These are phyloP conservation scores for Choreutis nemorana DNA, from an alignment of 2,888 invertebrate genomes.

Conservation along the genomic window DNA sequence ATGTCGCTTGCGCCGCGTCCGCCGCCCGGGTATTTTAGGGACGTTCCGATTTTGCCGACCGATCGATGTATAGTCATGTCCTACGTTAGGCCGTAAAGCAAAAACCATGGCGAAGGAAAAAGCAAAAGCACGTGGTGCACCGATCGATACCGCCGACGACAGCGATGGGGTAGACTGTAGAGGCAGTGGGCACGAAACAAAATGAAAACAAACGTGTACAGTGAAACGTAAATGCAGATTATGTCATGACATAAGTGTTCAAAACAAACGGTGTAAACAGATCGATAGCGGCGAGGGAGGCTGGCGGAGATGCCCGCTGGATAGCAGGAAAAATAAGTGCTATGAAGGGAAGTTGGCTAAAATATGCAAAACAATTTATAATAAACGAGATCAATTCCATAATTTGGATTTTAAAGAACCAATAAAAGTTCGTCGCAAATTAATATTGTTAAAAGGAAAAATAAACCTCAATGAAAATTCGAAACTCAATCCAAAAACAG, in stretches of 20 bases:
- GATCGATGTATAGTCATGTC: slow-evolving; percentile 25
- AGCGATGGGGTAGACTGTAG: too few species aligned
- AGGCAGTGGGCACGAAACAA: background rate
- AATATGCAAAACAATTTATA: background rate
- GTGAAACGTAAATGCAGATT: too few species aligned
- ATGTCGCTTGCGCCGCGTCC: slow-evolving; percentile 55
- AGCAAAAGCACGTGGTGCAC: slow-evolving; percentile 6
- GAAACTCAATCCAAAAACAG: too few species aligned
- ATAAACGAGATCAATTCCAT: too few species aligned
- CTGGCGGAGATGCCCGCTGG: slow-evolving; percentile 8
- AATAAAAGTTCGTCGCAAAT: background rate
- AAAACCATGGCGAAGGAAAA: background rate
- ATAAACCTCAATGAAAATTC: background rate
- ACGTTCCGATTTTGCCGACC: slow-evolving; percentile 34
- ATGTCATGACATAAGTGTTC: slow-evolving; percentile 26
- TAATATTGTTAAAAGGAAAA: background rate
- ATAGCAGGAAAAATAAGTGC: too few species aligned
- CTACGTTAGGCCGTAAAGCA: background rate
- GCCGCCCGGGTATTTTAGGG: slow-evolving; percentile 65
- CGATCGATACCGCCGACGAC: slow-evolving; percentile 1
- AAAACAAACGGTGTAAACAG: slow-evolving; percentile 52
- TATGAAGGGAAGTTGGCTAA: background rate
- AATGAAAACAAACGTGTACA: slow-evolving; percentile 7
- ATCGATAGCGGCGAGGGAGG: slow-evolving; percentile 28
- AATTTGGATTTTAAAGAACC: background rate